These are phyloP conservation scores for Heliornis fulica DNA, from an alignment of 2,113 vertebrate genomes.

Conservation along the genomic window DNA sequence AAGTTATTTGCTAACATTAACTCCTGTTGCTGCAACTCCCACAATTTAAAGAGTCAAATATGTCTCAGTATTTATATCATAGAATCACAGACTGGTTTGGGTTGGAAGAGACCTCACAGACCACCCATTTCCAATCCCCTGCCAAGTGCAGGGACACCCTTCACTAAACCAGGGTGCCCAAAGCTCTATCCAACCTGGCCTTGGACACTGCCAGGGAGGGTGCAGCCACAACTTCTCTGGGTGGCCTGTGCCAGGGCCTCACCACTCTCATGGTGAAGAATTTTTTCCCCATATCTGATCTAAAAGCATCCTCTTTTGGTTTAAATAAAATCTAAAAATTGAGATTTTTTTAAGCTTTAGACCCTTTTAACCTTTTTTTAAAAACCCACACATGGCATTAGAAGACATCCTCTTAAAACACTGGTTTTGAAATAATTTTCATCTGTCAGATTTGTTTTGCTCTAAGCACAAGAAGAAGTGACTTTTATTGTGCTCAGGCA, in stretches of 20 bases:
- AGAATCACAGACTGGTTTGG: too few species aligned
- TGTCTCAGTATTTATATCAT: neutral
- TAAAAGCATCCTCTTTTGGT: too few species aligned
- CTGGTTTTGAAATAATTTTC: neutral
- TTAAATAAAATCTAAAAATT: neutral
- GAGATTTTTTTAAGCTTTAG: constrained; percentile 51
- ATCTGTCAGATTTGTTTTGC: constrained; percentile 19
- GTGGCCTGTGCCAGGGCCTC: too few species aligned
- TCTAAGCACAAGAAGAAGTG: neutral
- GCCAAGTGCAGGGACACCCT: too few species aligned
- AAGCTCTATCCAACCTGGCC: too few species aligned
- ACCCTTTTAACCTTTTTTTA: neutral
- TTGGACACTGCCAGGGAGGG: too few species aligned
- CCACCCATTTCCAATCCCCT: too few species aligned
- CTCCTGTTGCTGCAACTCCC: neutral
- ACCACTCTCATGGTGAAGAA: too few species aligned
- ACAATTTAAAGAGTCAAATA: constrained; percentile 20
- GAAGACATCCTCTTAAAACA: neutral
- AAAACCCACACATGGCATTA: neutral
- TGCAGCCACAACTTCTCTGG: too few species aligned
- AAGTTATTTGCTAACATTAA: neutral
- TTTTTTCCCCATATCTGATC: too few species aligned
- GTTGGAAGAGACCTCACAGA: too few species aligned
- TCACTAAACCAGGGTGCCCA: too few species aligned
- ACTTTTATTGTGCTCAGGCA: neutral